These are phyloP conservation scores for Temnothorax longispinosus DNA, from an alignment of 1,140 invertebrate genomes.

Conservation along the genomic window DNA sequence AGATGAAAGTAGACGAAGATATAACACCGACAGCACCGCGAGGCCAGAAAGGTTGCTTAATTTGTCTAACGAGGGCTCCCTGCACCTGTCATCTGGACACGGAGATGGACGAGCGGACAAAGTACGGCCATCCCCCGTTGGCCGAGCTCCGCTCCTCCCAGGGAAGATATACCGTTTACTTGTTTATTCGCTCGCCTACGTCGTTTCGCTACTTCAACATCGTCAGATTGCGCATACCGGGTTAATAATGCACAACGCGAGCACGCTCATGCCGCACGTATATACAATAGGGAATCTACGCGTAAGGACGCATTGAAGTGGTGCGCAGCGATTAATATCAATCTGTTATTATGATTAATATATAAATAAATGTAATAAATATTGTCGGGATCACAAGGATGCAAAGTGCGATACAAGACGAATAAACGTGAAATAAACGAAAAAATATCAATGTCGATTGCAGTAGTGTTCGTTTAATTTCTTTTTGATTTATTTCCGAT, in stretches of 20 bases:
- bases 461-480: neutral
- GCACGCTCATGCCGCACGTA: neutral
- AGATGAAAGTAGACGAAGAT: slow-evolving; percentile 59
- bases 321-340: neutral
- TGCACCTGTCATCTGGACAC: slow-evolving; percentile 78
- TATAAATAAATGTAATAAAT: neutral
- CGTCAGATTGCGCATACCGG: slow-evolving; percentile 21
- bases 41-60: slow-evolving; percentile 77
- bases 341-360: neutral
- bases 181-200: slow-evolving; percentile 43
- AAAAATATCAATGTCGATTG: neutral
- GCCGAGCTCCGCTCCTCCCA: slow-evolving; percentile 14
- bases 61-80: slow-evolving; percentile 80
- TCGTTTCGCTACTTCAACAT: slow-evolving; percentile 37
- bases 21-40: slow-evolving; percentile 56
- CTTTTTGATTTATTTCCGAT: neutral
- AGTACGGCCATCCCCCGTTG: slow-evolving; percentile 13
- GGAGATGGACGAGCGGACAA: slow-evolving; percentile 71
- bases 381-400: neutral
- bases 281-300: neutral
- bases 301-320: neutral
- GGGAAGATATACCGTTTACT: slow-evolving; percentile 30
- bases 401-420: neutral
- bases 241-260: slow-evolving; percentile 43
- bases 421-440: neutral